Percentiles rank a stretch among this genome's conserved stretches.
Conservation (phyloP, 2,113 vertebrate genomes). For the Ictalurus punctatus region DNA sequence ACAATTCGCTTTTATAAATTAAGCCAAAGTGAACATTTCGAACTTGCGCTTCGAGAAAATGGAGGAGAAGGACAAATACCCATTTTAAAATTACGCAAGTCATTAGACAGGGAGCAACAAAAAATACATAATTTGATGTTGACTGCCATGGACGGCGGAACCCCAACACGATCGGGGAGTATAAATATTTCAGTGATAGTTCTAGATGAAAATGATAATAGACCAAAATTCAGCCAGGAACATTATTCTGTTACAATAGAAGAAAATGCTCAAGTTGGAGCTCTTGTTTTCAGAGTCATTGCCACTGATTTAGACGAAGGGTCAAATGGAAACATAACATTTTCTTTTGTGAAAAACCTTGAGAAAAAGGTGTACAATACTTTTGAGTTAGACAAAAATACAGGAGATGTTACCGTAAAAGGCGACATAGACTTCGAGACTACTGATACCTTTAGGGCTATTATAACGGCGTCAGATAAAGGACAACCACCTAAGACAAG, state of each 20-base stretch:
- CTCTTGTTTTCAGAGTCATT: conserved; percentile 53
- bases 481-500: conserved; percentile 63
- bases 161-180: conserved; percentile 57
- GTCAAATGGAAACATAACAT: conserved; percentile 63
- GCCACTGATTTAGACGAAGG: conserved; percentile 67
- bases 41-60: conserved; percentile 58
- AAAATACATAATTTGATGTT: conserved; percentile 54
- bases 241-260: conserved; percentile 54
- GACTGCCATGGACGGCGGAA: conserved; percentile 67
- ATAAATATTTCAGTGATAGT: conserved; percentile 66
- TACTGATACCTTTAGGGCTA: conserved; percentile 56
- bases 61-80: conserved; percentile 63
- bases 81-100: conserved; percentile 64
- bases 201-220: conserved; percentile 70
- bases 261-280: conserved; percentile 59
- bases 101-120: conserved; percentile 65
- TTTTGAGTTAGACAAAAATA: conserved; percentile 61
- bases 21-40: conserved; percentile 66
- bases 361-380: conserved; percentile 41
- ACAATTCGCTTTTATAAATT: conserved; percentile 63
- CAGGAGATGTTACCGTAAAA: conserved; percentile 64
- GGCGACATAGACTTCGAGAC: conserved; percentile 65
- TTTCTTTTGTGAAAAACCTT: conserved; percentile 58
- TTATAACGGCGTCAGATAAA: conserved; percentile 66
- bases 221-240: conserved; percentile 64